These are phyloP conservation scores for Etheostoma cragini DNA, from an alignment of 2,113 vertebrate genomes.

Conservation along the genomic window DNA sequence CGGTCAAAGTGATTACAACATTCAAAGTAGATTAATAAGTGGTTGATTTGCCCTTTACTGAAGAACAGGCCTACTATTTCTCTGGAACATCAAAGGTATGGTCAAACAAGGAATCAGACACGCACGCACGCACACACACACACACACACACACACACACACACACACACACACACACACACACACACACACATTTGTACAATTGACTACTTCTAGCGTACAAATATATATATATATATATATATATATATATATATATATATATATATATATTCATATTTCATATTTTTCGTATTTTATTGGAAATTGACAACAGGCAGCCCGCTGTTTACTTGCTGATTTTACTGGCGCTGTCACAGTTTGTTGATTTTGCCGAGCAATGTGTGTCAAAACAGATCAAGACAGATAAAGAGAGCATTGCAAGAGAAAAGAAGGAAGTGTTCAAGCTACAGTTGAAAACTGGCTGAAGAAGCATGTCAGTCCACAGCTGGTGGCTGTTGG, in stretches of 20 bases:
- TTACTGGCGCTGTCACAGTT: slow-evolving; percentile 37
- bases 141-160: background rate
- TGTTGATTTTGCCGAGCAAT: slow-evolving; percentile 37
- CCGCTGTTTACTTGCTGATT: slow-evolving; percentile 44
- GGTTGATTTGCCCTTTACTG: slow-evolving; percentile 50
- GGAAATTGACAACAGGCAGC: slow-evolving; percentile 54
- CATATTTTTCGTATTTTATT: slow-evolving; percentile 35
- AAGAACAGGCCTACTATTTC: slow-evolving; percentile 5
- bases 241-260: background rate
- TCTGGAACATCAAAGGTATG: slow-evolving; percentile 47
- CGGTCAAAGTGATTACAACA: slow-evolving; percentile 45
- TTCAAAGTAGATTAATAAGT: slow-evolving; percentile 67
- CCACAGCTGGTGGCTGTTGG: slow-evolving; percentile 53
- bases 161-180: background rate
- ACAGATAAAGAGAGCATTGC: background rate
- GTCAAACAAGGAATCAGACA: slow-evolving; percentile 32
- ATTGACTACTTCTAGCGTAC: background rate
- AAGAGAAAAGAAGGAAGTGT: slow-evolving; percentile 8
- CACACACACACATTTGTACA: background rate
- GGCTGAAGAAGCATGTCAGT: slow-evolving; percentile 44
- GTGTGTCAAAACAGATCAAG: slow-evolving; percentile 22
- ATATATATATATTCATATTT: slow-evolving; percentile 21
- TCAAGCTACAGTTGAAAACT: slow-evolving; percentile 29
- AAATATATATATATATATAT: too few species aligned
- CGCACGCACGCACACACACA: background rate